Conservation (phyloP, 2,113 vertebrate genomes). For the Sialia sialis region DNA sequence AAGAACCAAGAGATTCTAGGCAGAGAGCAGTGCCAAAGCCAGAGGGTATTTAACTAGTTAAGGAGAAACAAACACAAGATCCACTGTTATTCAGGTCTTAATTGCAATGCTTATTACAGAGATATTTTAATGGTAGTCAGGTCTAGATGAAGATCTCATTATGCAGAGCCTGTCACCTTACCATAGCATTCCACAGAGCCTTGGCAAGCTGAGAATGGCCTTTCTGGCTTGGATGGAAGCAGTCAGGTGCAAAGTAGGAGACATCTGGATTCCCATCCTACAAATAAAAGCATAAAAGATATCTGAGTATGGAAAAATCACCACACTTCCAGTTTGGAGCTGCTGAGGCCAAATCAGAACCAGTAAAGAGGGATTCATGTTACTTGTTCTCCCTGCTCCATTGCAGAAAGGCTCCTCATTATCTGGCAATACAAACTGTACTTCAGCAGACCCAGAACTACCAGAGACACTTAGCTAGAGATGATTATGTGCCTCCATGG, state of each 20-base stretch:
- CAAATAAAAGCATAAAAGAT: neutral
- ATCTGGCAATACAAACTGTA: neutral
- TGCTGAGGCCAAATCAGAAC: neutral
- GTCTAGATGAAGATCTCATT: neutral
- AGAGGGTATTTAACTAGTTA: neutral
- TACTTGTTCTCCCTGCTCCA: neutral
- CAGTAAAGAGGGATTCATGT: neutral
- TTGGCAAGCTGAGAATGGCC: conserved; percentile 84
- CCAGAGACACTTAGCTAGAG: neutral
- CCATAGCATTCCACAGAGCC: conserved; percentile 91
- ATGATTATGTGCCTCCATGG: neutral
- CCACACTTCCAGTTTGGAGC: neutral
- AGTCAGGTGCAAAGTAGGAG: conserved; percentile 88
- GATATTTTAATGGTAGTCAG: neutral
- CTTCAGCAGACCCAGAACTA: neutral
- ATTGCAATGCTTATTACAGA: neutral
- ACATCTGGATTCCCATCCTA: conserved; percentile 81
- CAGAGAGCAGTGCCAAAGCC: neutral
- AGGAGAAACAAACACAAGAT: neutral
- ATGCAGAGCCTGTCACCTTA: conserved; percentile 35
- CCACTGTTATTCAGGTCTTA: neutral
- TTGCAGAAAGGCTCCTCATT: neutral
- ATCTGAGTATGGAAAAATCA: neutral
- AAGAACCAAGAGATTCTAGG: neutral
- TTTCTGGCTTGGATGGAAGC: conserved; percentile 87